Base-by-base conservation (phyloP, 23 tunicate genomes). In the Ciona savignyi region DNA sequence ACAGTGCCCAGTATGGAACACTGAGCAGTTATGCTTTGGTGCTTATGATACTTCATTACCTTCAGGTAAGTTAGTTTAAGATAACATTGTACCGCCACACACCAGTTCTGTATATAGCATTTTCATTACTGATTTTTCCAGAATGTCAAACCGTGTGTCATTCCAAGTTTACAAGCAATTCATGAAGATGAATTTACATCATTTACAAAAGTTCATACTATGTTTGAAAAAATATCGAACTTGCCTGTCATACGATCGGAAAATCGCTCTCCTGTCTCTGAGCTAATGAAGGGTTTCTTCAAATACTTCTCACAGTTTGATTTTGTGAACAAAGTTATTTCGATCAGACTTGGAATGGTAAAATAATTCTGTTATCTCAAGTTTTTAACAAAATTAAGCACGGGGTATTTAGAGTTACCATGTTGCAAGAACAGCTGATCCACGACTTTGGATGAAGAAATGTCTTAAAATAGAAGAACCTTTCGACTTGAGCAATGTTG, bases 11-110 rank as follows among this genome's bases (percentile, higher is more conserved):
- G 24, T 25, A 26, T 25, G 84, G 84, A 60, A 88, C 96, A 23
- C 26, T 88, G 34, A 88, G 83, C 84, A 88, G 96, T 62, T 88
- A 88, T 63, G 72, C 84, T 29, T 71, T 88, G 51, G 77, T 68
- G 1, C 80, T 88, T 6, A 88, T 88, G 96, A 80, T 88, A 31
- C 66, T 88, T 3, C 80, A 88, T 33, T 88, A 68, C 70, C 77
- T 88, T 22, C 96, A 88, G 79, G 88, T 78, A 51, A 64, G 11
- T 64, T 26, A 64, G 68, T 6, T 64, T 26, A n/a, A n/a, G n/a
- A n/a, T n/a, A n/a, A n/a, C n/a, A n/a, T n/a, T n/a, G n/a, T n/a
- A n/a, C n/a, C n/a, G n/a, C n/a, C n/a, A n/a, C n/a, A n/a, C n/a
- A n/a, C n/a, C n/a, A n/a, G n/a, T n/a, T n/a, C n/a, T n/a, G n/a